Conservation (phyloP, 2,797 vertebrate species). For the Chromis chromis region DNA sequence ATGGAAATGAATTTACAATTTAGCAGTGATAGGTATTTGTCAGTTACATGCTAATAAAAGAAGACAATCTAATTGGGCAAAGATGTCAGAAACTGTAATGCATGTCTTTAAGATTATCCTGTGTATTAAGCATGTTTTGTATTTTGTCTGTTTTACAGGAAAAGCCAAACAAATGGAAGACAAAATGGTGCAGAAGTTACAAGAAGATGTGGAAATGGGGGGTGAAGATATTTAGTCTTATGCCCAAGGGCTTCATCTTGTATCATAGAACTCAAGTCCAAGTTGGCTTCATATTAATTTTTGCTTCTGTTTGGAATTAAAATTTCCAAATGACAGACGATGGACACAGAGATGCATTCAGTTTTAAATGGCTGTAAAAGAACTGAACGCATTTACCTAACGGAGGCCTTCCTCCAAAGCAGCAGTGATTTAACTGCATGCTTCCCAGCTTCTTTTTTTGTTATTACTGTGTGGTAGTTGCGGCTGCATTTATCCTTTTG, state of each 20-base stretch:
- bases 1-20: background rate
- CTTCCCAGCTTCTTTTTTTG: background rate
- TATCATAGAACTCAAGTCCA: constrained; percentile 9
- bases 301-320: constrained; percentile 39
- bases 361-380: constrained; percentile 11
- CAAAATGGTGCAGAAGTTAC: constrained; percentile 95
- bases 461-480: background rate
- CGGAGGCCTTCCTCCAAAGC: background rate
- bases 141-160: constrained; percentile 75
- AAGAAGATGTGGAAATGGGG: constrained; percentile 93
- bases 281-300: constrained; percentile 32
- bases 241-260: background rate
- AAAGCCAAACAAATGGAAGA: constrained; percentile 93
- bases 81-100: background rate
- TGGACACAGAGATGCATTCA: constrained; percentile 13
- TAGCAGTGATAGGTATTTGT: background rate
- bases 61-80: background rate
- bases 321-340: constrained; percentile 12
- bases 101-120: background rate
- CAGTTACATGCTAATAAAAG: background rate
- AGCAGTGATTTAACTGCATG: background rate
- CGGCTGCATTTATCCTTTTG: constrained; percentile 16
- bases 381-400: constrained; percentile 8
- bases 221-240: constrained; percentile 72
- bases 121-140: background rate